Evolutionary conservation across 2,888 invertebrate genomes (phyloP).

Genomic region (Halictus quadricinctus): DNA sequence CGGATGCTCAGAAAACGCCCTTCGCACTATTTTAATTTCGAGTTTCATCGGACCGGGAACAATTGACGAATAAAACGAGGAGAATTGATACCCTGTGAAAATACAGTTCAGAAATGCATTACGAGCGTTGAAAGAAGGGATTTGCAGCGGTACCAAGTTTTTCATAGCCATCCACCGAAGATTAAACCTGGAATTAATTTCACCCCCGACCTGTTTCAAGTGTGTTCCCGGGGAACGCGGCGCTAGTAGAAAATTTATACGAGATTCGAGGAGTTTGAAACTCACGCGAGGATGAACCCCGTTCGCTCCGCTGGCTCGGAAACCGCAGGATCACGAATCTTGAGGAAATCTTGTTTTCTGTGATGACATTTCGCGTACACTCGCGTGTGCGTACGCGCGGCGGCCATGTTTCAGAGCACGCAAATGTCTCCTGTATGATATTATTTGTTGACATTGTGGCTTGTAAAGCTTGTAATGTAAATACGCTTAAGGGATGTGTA

Average conservation of each 20-base stretch:
- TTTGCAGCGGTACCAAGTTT: constrained; percentile 21
- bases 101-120: neutral
- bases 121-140: neutral
- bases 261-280: constrained; percentile 60
- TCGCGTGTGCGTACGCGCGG: neutral
- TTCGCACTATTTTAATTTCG: too few relatives aligned
- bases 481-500: neutral
- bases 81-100: neutral
- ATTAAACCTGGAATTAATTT: constrained; percentile 53
- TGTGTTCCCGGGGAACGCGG: constrained; percentile 35
- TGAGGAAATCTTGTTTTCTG: constrained; percentile 68
- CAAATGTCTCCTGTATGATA: neutral
- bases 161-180: constrained; percentile 11
- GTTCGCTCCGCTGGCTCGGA: constrained; percentile 67
- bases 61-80: neutral
- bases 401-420: neutral
- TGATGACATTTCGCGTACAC: constrained; percentile 45
- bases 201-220: constrained; percentile 20
- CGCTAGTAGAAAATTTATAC: constrained; percentile 59
- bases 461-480: neutral
- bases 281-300: constrained; percentile 52
- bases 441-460: neutral
- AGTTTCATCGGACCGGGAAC: too few relatives aligned
- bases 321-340: constrained; percentile 68
- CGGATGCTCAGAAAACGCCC: too few relatives aligned